Evolutionary conservation across 2,113 vertebrate species (phyloP).

Genomic region (Turdus rufiventris): DNA sequence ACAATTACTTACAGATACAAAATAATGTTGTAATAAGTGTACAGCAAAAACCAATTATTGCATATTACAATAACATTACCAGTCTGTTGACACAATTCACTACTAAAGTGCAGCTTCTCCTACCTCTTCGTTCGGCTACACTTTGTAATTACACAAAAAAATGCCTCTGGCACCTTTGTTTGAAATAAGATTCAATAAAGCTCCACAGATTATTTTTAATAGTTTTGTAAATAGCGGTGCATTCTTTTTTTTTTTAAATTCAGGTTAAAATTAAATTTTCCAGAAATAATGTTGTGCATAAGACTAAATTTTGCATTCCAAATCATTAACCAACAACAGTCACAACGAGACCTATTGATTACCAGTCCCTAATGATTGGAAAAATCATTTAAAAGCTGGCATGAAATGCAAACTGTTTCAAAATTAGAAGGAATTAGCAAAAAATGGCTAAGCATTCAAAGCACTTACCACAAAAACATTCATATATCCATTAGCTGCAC

Average conservation of each 20-base stretch:
- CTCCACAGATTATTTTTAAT: neutral
- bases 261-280: neutral
- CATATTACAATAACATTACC: neutral
- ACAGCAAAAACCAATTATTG: neutral
- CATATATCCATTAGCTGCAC: neutral
- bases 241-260: neutral
- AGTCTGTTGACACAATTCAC: neutral
- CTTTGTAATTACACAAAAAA: neutral
- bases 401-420: neutral
- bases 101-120: neutral
- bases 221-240: neutral
- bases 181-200: neutral
- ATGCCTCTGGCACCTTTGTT: neutral
- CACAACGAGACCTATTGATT: neutral
- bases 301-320: neutral
- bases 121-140: neutral
- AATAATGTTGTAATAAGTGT: neutral
- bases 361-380: neutral
- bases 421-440: neutral
- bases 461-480: constrained; percentile 23
- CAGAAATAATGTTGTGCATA: neutral
- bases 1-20: neutral
- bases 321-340: neutral
- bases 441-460: neutral
- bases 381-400: neutral